Evolutionary conservation across 1,140 invertebrate genomes (phyloP), one percentile per base, ranked within the genome.

Genomic region (Zelostemma sp.): DNA sequence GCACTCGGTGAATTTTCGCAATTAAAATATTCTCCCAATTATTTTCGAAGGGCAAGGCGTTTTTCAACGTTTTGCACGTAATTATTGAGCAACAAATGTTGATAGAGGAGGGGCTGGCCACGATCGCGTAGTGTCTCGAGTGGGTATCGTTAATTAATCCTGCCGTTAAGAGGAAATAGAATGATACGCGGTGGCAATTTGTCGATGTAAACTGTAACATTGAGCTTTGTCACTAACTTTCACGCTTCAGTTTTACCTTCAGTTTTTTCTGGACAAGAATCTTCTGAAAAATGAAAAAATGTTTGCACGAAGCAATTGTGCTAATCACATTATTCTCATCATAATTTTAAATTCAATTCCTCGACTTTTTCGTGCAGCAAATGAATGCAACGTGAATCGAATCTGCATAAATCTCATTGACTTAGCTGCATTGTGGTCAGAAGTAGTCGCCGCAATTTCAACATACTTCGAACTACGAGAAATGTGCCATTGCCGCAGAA

Each of bases 361-460:
- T 12, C 15, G 11, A 45, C 14, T 45, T 21, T 19, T 14, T 38
- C 41, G 16, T 56, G 21, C 1, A 43, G 33, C 50, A 38, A 46
- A 25, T 63, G 31, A 45, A 56, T 48, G 40, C 56, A 38, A 60
- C 60, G 50, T 28, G 66, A 73, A 69, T 76, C 63, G 68, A 71
- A 76, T 72, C 50, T 67, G 60, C 60, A 41, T 41, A 41, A 41
- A 41, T 41, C 40, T 15, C 40, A 8, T 14, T 54, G 62, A 62
- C 46, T 59, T 19, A 25, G 21, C 15, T 33, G 47, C 49, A 43
- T 12, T 25, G 68, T 54, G 47, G 53, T 61, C 59, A 60, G 51
- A 47, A 21, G 46, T 58, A 33, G 15, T 45, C 46, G n/a, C 55
- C 40, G 40, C 21, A 63, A 65, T 47, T 68, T 73, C 46, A 18